phyloP scores from a whole-genome alignment of 1,140 invertebrate genomes.

The Oppia nitens region DNA sequence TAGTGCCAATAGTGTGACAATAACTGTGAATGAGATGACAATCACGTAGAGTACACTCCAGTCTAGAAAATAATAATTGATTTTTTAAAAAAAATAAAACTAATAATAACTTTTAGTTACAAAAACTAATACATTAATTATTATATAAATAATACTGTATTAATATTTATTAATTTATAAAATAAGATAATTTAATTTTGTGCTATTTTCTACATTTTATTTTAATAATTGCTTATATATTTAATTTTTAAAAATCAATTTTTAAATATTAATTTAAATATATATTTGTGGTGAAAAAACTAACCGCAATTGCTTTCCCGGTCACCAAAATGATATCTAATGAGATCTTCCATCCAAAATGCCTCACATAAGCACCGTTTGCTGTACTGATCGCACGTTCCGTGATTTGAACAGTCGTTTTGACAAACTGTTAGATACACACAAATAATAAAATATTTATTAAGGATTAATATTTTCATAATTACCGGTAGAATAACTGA shows the following conservation, averaged over 20 bases:
- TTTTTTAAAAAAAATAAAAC: no score
- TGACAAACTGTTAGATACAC: slow-evolving; percentile 45
- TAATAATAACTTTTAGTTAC: no score
- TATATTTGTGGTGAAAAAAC: no score
- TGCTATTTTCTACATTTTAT: slow-evolving; percentile 16
- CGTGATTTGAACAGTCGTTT: slow-evolving; percentile 82
- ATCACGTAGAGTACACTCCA: slow-evolving; percentile 77
- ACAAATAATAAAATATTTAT: no score
- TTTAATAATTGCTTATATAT: no score
- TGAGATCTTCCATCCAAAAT: slow-evolving; percentile 80
- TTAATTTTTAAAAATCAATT: no score
- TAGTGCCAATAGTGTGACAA: slow-evolving; percentile 34
- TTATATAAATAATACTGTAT: no score
- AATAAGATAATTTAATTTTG: slow-evolving; percentile 3
- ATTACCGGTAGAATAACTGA: no score
- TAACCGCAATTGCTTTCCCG: slow-evolving; percentile 58
- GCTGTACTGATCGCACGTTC: slow-evolving; percentile 63
- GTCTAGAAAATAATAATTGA: no score
- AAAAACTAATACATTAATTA: no score
- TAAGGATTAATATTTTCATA: no score
- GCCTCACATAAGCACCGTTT: slow-evolving; percentile 74
- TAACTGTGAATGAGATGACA: slow-evolving; percentile 45
- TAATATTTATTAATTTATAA: slow-evolving; percentile 7
- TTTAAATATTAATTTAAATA: no score
- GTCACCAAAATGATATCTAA: slow-evolving; percentile 40